Percentiles rank a stretch among this genome's conserved stretches.
These are phyloP conservation scores for Thunnus albacares DNA, from an alignment of 2,797 vertebrate species.

Conservation along the genomic window DNA sequence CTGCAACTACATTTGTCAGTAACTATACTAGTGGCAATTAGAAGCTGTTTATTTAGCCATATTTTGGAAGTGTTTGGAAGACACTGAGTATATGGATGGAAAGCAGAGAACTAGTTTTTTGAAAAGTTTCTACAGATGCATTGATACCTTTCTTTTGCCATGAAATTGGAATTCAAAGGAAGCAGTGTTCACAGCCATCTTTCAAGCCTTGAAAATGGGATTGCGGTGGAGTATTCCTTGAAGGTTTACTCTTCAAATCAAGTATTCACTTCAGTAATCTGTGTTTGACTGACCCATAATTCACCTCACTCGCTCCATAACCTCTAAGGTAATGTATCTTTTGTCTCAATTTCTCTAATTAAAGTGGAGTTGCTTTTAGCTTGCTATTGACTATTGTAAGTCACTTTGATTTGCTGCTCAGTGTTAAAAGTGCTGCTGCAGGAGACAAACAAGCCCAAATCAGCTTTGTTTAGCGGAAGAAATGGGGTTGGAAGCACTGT, in stretches of 20 bases:
- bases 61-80: background rate
- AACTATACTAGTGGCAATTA: too few species aligned
- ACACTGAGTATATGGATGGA: background rate
- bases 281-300: background rate
- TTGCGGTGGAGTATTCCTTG: background rate
- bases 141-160: background rate
- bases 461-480: conserved; percentile 42
- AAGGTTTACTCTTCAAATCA: background rate
- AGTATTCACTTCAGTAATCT: background rate
- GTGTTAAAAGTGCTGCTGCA: conserved; percentile 27
- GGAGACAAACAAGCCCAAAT: conserved; percentile 38
- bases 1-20: too few species aligned
- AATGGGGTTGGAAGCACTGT: conserved; percentile 1
- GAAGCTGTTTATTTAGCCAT: background rate
- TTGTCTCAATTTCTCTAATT: conserved; percentile 15
- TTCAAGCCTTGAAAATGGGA: background rate
- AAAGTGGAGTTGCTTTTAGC: conserved; percentile 6
- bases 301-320: background rate
- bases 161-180: background rate
- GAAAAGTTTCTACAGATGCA: too few species aligned
- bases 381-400: background rate
- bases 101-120: too few species aligned
- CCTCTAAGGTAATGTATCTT: background rate
- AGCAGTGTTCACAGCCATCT: background rate
- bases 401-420: conserved; percentile 40